Conservation (phyloP, 1,140 invertebrate species). For the Apis florea region DNA sequence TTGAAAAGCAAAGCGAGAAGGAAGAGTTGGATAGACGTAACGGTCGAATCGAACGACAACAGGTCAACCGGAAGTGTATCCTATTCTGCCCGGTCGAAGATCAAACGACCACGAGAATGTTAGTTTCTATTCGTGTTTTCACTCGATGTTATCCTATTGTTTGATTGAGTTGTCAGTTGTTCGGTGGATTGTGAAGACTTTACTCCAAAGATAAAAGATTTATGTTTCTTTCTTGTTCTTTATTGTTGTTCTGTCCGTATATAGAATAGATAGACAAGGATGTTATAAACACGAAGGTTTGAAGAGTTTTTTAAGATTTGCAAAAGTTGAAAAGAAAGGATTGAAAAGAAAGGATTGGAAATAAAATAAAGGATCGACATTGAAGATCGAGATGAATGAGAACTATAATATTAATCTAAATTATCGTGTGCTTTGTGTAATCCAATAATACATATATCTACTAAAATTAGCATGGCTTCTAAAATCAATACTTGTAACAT, state of each 20-base stretch:
- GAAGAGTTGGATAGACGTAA: not conserved
- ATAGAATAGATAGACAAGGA: not conserved
- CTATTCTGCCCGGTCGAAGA: not conserved
- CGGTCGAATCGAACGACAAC: not conserved
- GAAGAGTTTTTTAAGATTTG: too few relatives aligned
- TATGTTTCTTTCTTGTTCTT: not conserved
- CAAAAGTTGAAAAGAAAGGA: too few relatives aligned
- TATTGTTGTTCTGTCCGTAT: too few relatives aligned
- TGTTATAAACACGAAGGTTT: too few relatives aligned
- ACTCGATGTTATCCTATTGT: not conserved
- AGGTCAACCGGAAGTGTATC: conserved; percentile 8
- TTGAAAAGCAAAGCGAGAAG: not conserved
- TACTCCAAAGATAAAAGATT: not conserved
- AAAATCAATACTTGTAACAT: too few relatives aligned
- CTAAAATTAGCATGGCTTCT: too few relatives aligned
- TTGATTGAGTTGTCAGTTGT: conserved; percentile 4
- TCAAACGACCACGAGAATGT: not conserved
- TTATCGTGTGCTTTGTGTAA: too few relatives aligned
- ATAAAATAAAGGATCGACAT: too few relatives aligned
- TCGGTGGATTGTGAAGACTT: conserved; percentile 1
- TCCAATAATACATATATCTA: too few relatives aligned
- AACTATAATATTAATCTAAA: too few relatives aligned
- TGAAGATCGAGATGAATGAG: too few relatives aligned
- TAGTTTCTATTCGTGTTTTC: not conserved
- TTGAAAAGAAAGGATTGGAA: too few relatives aligned